Conservation (phyloP, 35 echinoderm and acorn worm species). For the Ptychodera flava region DNA sequence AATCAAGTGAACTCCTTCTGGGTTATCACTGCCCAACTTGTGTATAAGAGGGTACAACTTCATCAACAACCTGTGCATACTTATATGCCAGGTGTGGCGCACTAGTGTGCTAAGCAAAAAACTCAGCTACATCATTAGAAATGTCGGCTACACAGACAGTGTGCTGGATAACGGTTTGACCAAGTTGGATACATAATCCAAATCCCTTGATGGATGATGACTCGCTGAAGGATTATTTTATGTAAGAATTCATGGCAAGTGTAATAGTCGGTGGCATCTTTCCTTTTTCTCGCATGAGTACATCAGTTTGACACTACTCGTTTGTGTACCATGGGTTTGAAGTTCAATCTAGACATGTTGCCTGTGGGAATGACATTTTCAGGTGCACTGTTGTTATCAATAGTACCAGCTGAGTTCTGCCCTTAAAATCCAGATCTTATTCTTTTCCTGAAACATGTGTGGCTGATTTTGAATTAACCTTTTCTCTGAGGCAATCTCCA, state of each 20-base stretch:
- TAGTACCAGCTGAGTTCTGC: neutral
- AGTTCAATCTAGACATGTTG: neutral
- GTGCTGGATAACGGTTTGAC: neutral
- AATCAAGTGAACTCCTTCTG: neutral
- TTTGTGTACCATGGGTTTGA: neutral
- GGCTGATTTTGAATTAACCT: neutral
- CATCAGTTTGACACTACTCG: neutral
- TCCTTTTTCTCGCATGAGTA: neutral
- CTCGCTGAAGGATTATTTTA: neutral
- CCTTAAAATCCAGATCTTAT: neutral
- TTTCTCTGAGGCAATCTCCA: neutral
- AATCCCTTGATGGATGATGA: neutral
- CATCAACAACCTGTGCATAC: neutral
- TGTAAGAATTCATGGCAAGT: neutral
- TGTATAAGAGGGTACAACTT: neutral
- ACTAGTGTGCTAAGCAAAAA: neutral
- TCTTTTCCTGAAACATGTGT: neutral
- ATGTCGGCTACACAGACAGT: neutral
- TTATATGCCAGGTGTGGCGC: neutral
- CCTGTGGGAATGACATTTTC: neutral
- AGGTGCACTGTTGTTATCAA: neutral
- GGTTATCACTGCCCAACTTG: no score
- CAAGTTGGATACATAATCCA: neutral
- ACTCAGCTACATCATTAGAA: neutral
- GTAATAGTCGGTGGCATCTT: neutral